These are phyloP conservation scores for Sebastes alutus DNA, from an alignment of 2,797 vertebrate genomes.

Conservation along the genomic window DNA sequence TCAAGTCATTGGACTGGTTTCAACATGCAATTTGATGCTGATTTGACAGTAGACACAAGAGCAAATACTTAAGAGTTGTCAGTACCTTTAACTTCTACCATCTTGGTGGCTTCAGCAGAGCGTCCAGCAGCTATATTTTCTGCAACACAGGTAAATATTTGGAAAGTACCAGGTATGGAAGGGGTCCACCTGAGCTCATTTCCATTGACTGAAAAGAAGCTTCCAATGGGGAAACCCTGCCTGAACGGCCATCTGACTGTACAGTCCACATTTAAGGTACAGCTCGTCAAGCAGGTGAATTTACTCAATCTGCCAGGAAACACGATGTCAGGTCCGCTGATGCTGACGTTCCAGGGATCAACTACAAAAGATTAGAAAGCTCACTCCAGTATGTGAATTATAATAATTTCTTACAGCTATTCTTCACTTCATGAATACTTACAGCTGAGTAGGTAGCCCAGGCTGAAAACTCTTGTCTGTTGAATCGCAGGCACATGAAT, in stretches of 20 bases:
- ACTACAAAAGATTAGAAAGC: conserved; percentile 2
- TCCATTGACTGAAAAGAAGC: conserved; percentile 19
- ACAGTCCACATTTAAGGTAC: conserved; percentile 49
- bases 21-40: background rate
- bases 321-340: conserved; percentile 40
- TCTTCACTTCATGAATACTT: background rate
- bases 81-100: conserved; percentile 53
- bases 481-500: fast-evolving
- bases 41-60: background rate
- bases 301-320: conserved; percentile 1
- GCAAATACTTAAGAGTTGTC: background rate
- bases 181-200: conserved; percentile 53
- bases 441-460: conserved; percentile 50
- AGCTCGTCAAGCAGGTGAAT: conserved; percentile 51
- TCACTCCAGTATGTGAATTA: background rate
- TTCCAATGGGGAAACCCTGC: conserved; percentile 31
- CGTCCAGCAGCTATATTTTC: conserved; percentile 41
- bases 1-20: background rate
- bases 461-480: conserved; percentile 18
- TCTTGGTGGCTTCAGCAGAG: conserved; percentile 48
- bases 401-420: background rate
- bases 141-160: conserved; percentile 60
- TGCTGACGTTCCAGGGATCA: conserved; percentile 51
- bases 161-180: conserved; percentile 26
- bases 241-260: conserved; percentile 46